phyloP scores from a whole-genome alignment of 2,113 vertebrate genomes.

The Eclectus roratus region DNA sequence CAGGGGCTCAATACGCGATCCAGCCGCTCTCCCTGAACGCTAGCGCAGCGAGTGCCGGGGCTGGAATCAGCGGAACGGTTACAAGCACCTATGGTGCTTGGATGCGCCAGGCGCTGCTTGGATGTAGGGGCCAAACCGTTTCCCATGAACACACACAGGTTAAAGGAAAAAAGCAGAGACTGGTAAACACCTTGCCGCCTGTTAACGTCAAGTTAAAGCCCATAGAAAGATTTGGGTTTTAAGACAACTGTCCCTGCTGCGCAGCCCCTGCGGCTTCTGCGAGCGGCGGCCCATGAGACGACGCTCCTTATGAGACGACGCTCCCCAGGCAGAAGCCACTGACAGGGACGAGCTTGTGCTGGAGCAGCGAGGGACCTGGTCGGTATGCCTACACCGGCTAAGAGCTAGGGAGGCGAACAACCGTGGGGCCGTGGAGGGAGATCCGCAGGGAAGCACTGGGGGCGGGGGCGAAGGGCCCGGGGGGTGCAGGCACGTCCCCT shows the following conservation, averaged over 20 bases:
- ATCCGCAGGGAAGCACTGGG: background rate
- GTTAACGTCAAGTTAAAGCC: background rate
- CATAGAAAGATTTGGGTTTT: background rate
- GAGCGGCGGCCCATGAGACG: background rate
- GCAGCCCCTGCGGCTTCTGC: background rate
- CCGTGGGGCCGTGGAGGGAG: background rate
- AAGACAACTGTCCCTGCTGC: background rate
- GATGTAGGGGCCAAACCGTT: background rate
- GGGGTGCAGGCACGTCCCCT: background rate
- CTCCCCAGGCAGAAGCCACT: background rate
- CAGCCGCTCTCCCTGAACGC: background rate
- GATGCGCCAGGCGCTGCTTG: background rate
- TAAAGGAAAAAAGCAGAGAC: background rate
- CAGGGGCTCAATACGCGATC: background rate
- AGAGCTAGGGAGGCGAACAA: background rate
- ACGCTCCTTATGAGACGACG: background rate
- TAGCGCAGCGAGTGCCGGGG: background rate
- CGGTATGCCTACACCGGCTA: background rate
- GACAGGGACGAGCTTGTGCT: background rate
- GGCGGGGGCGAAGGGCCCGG: rapidly evolving
- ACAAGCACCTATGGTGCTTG: background rate
- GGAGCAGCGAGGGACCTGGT: background rate
- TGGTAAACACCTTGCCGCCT: background rate
- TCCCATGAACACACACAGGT: background rate
- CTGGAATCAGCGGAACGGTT: background rate